These are phyloP conservation scores for Erebia epiphron DNA, from an alignment of 2,888 invertebrate species.

Conservation along the genomic window DNA sequence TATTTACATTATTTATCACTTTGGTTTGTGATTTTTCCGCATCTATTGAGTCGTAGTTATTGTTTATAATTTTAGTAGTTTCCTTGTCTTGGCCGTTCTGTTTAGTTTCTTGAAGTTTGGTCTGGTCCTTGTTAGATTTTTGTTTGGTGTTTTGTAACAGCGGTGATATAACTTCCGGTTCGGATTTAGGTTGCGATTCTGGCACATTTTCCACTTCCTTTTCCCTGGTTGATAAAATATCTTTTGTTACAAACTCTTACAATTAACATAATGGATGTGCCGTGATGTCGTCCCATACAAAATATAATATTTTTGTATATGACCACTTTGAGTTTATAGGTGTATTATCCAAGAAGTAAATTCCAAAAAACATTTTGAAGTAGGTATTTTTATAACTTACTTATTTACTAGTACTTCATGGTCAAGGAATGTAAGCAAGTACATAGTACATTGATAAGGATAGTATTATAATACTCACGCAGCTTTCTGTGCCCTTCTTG, in stretches of 20 bases:
- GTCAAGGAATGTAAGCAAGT: too few species aligned
- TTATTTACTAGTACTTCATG: too few species aligned
- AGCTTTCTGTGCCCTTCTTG: constrained; percentile 62
- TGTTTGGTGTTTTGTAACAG: constrained; percentile 43
- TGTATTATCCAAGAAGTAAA: too few species aligned
- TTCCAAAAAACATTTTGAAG: too few species aligned
- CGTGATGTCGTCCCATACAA: too few species aligned
- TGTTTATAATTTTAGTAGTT: constrained; percentile 2
- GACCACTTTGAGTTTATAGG: too few species aligned
- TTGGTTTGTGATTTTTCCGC: too few species aligned
- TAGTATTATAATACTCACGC: constrained; percentile 55
- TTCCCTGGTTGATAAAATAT: constrained; percentile 30
- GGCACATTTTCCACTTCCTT: constrained; percentile 49
- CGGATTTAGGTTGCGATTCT: constrained; percentile 46
- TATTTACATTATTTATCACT: neutral
- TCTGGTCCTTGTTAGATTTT: constrained; percentile 21
- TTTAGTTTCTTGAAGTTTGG: constrained; percentile 40
- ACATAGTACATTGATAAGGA: too few species aligned
- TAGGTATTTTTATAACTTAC: too few species aligned
- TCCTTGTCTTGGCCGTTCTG: constrained; percentile 38
- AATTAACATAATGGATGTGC: too few species aligned
- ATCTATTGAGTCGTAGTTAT: neutral
- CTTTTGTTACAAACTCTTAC: neutral
- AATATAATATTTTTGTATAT: too few species aligned
- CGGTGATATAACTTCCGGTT: constrained; percentile 56